Evolutionary conservation across 2,113 vertebrate species (phyloP).

Genomic region (Malurus alboscapulatus): DNA sequence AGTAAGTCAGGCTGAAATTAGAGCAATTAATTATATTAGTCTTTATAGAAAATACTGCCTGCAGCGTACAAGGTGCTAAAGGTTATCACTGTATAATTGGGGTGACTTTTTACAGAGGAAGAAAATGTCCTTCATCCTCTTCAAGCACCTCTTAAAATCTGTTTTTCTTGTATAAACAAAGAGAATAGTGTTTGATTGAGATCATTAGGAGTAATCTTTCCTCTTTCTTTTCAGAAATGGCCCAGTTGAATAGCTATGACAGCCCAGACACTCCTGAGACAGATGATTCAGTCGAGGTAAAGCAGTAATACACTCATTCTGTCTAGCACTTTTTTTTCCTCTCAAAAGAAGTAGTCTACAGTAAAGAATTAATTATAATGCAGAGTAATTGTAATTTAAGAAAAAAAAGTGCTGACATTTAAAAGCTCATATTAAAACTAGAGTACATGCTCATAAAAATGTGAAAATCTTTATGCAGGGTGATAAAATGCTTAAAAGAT

Average conservation of each 20-base stretch:
- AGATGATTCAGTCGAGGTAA: constrained; percentile 90
- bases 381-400: constrained; percentile 24
- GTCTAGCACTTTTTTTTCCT: constrained; percentile 15
- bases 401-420: constrained; percentile 22
- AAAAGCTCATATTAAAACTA: constrained; percentile 2
- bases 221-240: constrained; percentile 86
- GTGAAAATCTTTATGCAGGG: not conserved
- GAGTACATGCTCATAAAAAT: not conserved
- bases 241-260: constrained; percentile 94
- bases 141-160: constrained; percentile 16
- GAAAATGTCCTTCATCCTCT: not conserved
- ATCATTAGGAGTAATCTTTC: constrained; percentile 55
- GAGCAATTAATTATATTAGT: constrained; percentile 11
- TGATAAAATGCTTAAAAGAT: not conserved
- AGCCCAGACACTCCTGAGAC: constrained; percentile 93
- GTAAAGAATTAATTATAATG: constrained; percentile 42
- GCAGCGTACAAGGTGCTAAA: not conserved
- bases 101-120: constrained; percentile 1
- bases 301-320: constrained; percentile 41
- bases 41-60: not conserved
- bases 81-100: constrained; percentile 32
- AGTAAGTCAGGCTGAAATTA: constrained; percentile 16
- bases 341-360: constrained; percentile 33
- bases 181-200: constrained; percentile 55
- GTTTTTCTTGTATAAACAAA: constrained; percentile 50